phyloP scores from a whole-genome alignment of 2,888 invertebrate genomes.

The Amblyjoppa proteus region DNA sequence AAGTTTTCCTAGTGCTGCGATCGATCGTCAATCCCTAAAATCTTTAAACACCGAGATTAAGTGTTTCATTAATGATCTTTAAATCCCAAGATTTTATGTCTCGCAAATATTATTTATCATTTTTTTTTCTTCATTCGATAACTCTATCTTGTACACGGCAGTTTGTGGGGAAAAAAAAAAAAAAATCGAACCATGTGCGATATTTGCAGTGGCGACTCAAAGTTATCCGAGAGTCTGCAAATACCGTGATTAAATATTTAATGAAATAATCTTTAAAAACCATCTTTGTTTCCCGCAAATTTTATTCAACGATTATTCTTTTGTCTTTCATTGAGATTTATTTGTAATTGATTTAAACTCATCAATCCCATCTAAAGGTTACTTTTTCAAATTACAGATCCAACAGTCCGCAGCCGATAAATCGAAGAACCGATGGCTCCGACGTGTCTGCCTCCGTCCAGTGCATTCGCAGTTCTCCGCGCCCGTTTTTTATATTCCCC shows the following conservation, averaged over 20 bases:
- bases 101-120: no score
- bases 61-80: no score
- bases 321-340: not conserved
- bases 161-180: no score
- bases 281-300: no score
- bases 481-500: conserved; percentile 13
- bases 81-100: no score
- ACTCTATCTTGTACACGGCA: no score
- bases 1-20: not conserved
- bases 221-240: no score
- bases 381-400: conserved; percentile 47
- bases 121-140: no score
- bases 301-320: not conserved
- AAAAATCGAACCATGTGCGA: no score
- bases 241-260: no score
- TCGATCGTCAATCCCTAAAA: not conserved
- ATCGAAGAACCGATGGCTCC: conserved; percentile 45
- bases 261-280: no score
- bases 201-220: no score
- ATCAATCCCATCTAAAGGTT: not conserved
- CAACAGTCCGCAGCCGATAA: not conserved
- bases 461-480: not conserved
- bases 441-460: not conserved
- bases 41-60: not conserved
- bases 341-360: not conserved